Evolutionary conservation across 2,888 invertebrate species (phyloP).

Genomic region (Agrochola lota): DNA sequence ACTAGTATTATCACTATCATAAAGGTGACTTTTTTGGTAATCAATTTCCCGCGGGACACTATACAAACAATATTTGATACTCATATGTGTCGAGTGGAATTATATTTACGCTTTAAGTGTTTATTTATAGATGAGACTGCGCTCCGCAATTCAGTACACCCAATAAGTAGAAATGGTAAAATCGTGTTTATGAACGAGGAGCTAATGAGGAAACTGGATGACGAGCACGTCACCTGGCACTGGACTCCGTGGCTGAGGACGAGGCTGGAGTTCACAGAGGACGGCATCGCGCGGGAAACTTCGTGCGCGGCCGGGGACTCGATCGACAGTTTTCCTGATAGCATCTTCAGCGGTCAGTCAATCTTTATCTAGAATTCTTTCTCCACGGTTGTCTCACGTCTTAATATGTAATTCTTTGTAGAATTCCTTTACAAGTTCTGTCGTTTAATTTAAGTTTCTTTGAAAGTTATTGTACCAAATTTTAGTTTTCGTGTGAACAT

Average conservation of each 20-base stretch:
- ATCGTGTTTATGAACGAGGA: constrained; percentile 77
- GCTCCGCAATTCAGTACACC: constrained; percentile 55
- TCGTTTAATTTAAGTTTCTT: background rate
- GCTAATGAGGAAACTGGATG: constrained; percentile 76
- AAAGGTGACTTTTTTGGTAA: constrained; percentile 30
- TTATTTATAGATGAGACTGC: constrained; percentile 75
- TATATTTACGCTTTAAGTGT: constrained; percentile 25
- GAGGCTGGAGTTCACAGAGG: constrained; percentile 74
- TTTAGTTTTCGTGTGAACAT: constrained; percentile 11
- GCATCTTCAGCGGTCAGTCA: constrained; percentile 82
- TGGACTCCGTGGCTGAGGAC: constrained; percentile 86
- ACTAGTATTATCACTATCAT: constrained; percentile 43
- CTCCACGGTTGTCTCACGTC: background rate
- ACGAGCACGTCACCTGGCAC: constrained; percentile 82
- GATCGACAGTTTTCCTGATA: constrained; percentile 90
- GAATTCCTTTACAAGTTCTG: constrained; percentile 5
- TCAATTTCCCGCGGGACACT: constrained; percentile 37
- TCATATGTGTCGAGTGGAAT: background rate
- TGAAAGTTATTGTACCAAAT: background rate
- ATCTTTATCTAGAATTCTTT: background rate
- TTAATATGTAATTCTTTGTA: background rate
- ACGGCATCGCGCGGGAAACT: constrained; percentile 74
- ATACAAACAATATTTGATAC: constrained; percentile 22
- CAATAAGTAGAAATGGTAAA: constrained; percentile 77
- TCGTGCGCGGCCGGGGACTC: constrained; percentile 78